Conservation (phyloP, 2,113 vertebrate genomes). For the Proteles cristata region DNA sequence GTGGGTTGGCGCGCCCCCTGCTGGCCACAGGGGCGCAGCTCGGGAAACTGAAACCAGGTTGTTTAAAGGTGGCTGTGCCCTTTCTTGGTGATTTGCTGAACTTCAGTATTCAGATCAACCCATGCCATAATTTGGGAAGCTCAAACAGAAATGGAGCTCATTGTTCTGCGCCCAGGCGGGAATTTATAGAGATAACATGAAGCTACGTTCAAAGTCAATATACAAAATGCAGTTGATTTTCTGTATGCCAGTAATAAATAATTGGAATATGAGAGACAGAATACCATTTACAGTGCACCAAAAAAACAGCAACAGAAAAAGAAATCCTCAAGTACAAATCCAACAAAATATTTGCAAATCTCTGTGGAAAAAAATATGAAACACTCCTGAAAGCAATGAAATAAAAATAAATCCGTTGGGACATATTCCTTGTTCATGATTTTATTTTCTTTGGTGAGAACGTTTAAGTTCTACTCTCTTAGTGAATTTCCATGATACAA, state of each 20-base stretch:
- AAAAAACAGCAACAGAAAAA: neutral
- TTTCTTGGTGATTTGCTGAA: neutral
- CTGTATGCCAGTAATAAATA: neutral
- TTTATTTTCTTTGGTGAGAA: neutral
- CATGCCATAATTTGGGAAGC: neutral
- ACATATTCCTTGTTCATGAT: neutral
- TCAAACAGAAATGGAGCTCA: neutral
- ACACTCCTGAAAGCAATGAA: neutral
- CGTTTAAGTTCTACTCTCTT: neutral
- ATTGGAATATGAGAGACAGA: neutral
- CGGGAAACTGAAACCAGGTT: neutral
- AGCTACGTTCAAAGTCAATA: neutral
- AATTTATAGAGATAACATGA: neutral
- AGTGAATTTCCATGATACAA: neutral
- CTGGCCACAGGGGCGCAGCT: neutral
- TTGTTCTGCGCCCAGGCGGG: neutral
- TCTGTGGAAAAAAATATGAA: neutral
- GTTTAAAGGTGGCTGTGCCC: neutral
- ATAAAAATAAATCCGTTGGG: neutral
- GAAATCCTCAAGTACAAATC: neutral
- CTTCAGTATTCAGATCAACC: neutral
- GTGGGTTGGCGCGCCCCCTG: neutral
- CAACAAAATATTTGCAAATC: neutral
- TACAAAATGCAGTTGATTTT: neutral
- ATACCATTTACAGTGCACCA: neutral